These are phyloP conservation scores for Pseudochirops cupreus DNA, from an alignment of 2,797 vertebrate genomes.

Conservation along the genomic window DNA sequence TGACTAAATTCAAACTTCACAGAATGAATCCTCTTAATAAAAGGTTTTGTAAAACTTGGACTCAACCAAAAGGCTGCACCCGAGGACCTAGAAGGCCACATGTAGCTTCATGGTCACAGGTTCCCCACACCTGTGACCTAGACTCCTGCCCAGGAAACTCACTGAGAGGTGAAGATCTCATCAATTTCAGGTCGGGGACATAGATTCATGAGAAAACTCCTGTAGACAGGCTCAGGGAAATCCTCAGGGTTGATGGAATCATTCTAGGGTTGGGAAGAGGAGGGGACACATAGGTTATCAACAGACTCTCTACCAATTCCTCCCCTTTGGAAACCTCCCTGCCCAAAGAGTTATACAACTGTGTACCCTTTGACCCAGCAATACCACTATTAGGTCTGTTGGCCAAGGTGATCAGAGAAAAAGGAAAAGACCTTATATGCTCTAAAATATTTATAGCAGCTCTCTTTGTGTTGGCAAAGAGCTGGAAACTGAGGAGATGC, in stretches of 20 bases:
- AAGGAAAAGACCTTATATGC: background rate
- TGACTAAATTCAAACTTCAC: no score
- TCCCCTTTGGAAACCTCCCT: background rate
- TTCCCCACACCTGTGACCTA: no score
- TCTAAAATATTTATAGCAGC: background rate
- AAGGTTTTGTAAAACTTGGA: no score
- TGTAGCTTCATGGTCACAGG: no score
- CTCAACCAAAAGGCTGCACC: no score
- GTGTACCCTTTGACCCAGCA: background rate
- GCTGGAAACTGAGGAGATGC: background rate
- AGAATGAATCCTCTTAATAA: no score
- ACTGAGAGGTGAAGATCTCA: constrained; percentile 98
- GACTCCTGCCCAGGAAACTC: constrained; percentile 78
- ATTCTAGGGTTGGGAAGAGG: constrained; percentile 83
- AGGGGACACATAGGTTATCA: background rate
- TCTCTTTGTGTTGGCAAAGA: background rate
- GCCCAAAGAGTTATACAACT: background rate
- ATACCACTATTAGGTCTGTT: background rate
- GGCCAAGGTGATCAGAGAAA: background rate
- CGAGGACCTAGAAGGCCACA: no score
- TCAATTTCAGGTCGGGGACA: constrained; percentile 96
- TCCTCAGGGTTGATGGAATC: constrained; percentile 96
- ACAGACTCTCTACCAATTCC: background rate
- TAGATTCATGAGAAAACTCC: constrained; percentile 91
- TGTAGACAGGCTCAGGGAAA: constrained; percentile 94